Base-by-base conservation (phyloP, 2,113 vertebrate genomes). In the Eira barbara region DNA sequence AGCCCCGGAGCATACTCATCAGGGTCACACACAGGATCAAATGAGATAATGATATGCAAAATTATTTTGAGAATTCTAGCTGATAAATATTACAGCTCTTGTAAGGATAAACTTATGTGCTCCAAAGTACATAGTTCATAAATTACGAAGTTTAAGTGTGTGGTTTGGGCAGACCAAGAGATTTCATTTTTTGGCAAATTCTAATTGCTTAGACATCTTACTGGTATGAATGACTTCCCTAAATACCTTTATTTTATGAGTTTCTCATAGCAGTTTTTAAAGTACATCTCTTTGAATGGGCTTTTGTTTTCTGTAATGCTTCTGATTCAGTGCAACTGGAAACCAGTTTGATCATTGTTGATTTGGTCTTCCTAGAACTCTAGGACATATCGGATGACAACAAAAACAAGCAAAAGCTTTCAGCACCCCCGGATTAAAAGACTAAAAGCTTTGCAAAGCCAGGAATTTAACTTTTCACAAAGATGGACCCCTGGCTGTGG, bases 101-200 rank as follows among this genome's bases (percentile, higher is more conserved):
- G 13, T 63, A 81, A 97, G 89, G 81, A 23, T 85, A 91, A 95
- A 95, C 20, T 17, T 91, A 76, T 0, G 1, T 80, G 21, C 42
- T 69, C 20, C 29, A 67, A 82, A 83, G 4, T 34, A 42, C 83
- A 18, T 29, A 71, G 78, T 71, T 86, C 45, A 45, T 83, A 93
- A 84, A 84, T 36, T 81, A 11, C 21, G 29, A 93, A 74, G 12
- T 67, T 1, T n/a, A 29, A 87, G 52, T 8, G 78, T 83, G 21
- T 92, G 20, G n/a, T 47, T 95, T 92, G 31, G 6, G 21, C 55
- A 15, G 3, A 81, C 31, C 34, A 55, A 90, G 69, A 4, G 15
- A 87, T 45, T 49, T 96, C 15, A 42, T 49, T 93, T 93, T 93
- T 91, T 84, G 80, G 57, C 67, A 57, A 61, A 71, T 95, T 95